phyloP scores from a whole-genome alignment of 2,113 vertebrate genomes.

The Oostethus manadensis region DNA sequence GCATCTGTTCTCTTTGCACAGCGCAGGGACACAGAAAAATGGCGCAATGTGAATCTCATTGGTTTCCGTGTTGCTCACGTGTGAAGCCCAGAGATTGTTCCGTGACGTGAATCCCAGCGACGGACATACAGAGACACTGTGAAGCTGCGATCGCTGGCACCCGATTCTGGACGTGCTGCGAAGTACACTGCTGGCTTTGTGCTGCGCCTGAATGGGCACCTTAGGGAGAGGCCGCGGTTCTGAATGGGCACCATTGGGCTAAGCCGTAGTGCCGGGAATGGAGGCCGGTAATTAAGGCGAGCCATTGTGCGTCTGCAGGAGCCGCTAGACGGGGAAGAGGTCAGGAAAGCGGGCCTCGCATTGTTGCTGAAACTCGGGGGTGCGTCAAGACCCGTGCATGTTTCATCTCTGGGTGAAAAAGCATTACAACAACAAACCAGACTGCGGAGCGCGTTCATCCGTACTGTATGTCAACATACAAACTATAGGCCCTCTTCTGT shows the following conservation, averaged over 20 bases:
- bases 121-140: conserved; percentile 40
- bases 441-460: conserved; percentile 34
- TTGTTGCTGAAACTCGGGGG: conserved; percentile 64
- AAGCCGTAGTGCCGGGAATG: conserved; percentile 69
- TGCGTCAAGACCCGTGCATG: conserved; percentile 42
- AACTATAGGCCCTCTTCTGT: conserved; percentile 31
- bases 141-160: conserved; percentile 54
- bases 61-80: conserved; percentile 7
- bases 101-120: conserved; percentile 19
- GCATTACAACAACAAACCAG: conserved; percentile 50
- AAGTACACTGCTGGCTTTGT: conserved; percentile 69
- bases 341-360: conserved; percentile 69
- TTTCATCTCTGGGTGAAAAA: conserved; percentile 39
- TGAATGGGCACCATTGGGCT: conserved; percentile 70
- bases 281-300: conserved; percentile 71
- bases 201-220: conserved; percentile 62
- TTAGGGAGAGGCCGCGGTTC: conserved; percentile 56
- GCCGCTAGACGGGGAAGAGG: conserved; percentile 64
- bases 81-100: conserved; percentile 18
- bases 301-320: conserved; percentile 70
- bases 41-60: conserved; percentile 15
- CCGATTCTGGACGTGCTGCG: conserved; percentile 49
- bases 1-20: no score
- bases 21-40: no score
- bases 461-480: conserved; percentile 28